Percentiles rank a stretch among this genome's conserved stretches.
These are phyloP conservation scores for Phenganax stokvisi DNA, from an alignment of 92 coral and sea anemone species.

Conservation along the genomic window DNA sequence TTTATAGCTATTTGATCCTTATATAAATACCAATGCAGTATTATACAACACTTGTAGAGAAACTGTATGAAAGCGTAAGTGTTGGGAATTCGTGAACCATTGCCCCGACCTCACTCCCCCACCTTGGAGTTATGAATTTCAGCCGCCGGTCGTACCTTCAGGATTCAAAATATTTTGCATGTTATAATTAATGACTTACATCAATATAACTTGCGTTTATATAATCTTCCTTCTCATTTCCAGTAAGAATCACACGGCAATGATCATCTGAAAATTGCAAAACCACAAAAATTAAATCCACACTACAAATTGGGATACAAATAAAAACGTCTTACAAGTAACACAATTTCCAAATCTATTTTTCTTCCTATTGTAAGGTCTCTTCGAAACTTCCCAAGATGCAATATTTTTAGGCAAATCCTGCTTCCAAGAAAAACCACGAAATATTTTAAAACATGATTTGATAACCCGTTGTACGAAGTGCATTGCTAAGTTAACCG, in stretches of 20 bases:
- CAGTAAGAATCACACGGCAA: slow-evolving; percentile 54
- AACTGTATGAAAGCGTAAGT: too few species aligned
- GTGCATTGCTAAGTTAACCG: too few species aligned
- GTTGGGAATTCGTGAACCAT: too few species aligned
- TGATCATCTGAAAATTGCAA: slow-evolving; percentile 48
- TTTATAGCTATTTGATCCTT: too few species aligned
- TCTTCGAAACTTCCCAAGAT: slow-evolving; percentile 19
- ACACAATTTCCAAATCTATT: slow-evolving; percentile 32
- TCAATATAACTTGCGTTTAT: slow-evolving; percentile 61
- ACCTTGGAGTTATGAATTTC: too few species aligned
- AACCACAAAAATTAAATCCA: neutral
- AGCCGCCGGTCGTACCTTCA: too few species aligned
- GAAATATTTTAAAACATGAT: too few species aligned
- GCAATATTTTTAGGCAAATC: neutral
- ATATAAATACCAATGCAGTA: too few species aligned
- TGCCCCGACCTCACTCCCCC: too few species aligned
- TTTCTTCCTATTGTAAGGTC: slow-evolving; percentile 3
- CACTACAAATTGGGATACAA: neutral
- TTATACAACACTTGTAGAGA: neutral
- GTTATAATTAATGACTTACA: slow-evolving; percentile 16
- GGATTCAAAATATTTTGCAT: too few species aligned
- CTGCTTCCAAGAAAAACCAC: too few species aligned
- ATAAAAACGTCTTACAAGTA: neutral
- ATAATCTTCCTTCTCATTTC: slow-evolving; percentile 51
- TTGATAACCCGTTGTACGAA: too few species aligned